Base-by-base conservation (phyloP, 2,888 invertebrate genomes). In the Drosophila falleni region DNA sequence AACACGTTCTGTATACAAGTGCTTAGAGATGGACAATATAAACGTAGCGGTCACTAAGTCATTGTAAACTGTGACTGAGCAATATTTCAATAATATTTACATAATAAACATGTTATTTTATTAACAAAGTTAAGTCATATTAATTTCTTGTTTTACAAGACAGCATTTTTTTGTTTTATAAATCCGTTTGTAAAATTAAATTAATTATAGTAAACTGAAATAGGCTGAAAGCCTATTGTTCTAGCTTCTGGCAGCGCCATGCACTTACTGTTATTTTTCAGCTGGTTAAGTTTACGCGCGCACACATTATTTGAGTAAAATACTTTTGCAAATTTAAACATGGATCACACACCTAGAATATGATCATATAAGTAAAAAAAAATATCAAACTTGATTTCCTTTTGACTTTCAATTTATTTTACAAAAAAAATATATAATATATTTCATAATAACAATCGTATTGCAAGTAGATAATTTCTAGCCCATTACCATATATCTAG, bases 1-100 rank as follows among this genome's bases (percentile, higher is more conserved):
- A 77, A 67, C 78, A 78, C 80, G 77, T 77, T 78, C 64, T 13
- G 59, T 65, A 77, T 74, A 56, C 44, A 56, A 56, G 29, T 39
- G 51, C 42, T 44, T 41, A 41, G 51, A n/a, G 51, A 41, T 41
- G 54, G 26, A 13, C 33, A 55, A 16, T 2, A 19, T 11, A 49
- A 19, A 10, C 16, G 15, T 33, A 33, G 3, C 16, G 5, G 31
- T 50, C 50, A n/a, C 33, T 19, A 4, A 1, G 10, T 33, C 6
- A 16, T n/a, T 19, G 19, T 5, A 49, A 50, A 13, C 50, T 50
- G 33, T 35, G 26, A 53, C 15, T 29, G 8, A 8, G 5, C 53
- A 10, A 3, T 5, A 2, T 31, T 10, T 13, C 42, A 26, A 46
- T 46, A 42, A 29, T 29, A 29, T 11, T 11, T 11, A 11, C 3